Evolutionary conservation across 2,797 vertebrate species (phyloP).

Genomic region (Selene dorsalis): DNA sequence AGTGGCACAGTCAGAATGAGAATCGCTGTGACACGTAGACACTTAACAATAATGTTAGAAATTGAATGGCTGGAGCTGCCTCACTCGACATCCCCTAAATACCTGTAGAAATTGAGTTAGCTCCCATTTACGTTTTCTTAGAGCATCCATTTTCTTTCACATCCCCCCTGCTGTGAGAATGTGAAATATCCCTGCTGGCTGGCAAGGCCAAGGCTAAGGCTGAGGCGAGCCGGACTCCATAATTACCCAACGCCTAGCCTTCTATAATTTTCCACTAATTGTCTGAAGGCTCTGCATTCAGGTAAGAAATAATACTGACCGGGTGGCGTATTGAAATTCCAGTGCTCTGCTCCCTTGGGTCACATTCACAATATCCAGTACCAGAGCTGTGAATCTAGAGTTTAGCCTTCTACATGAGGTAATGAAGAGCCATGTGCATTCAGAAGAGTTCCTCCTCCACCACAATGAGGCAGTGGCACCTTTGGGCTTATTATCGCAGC

Average conservation of each 20-base stretch:
- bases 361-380: conserved; percentile 75
- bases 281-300: conserved; percentile 82
- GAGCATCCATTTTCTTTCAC: conserved; percentile 58
- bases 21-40: conserved; percentile 28
- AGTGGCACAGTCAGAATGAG: conserved; percentile 16
- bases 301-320: conserved; percentile 80
- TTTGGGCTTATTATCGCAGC: conserved; percentile 77
- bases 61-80: conserved; percentile 44
- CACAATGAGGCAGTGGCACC: conserved; percentile 69
- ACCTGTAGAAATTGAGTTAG: conserved; percentile 70
- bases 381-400: conserved; percentile 65
- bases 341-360: conserved; percentile 71
- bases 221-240: conserved; percentile 67
- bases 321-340: conserved; percentile 77
- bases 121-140: conserved; percentile 60
- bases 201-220: conserved; percentile 62
- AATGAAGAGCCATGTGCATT: conserved; percentile 74
- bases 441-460: conserved; percentile 62
- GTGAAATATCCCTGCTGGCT: conserved; percentile 69
- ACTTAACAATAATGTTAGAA: conserved; percentile 58
- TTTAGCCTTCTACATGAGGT: conserved; percentile 75
- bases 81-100: conserved; percentile 66
- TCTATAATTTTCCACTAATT: conserved; percentile 84
- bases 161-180: conserved; percentile 64
- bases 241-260: conserved; percentile 76